These are phyloP conservation scores for Acipenser ruthenus DNA, from an alignment of 2,797 vertebrate species.

Conservation along the genomic window DNA sequence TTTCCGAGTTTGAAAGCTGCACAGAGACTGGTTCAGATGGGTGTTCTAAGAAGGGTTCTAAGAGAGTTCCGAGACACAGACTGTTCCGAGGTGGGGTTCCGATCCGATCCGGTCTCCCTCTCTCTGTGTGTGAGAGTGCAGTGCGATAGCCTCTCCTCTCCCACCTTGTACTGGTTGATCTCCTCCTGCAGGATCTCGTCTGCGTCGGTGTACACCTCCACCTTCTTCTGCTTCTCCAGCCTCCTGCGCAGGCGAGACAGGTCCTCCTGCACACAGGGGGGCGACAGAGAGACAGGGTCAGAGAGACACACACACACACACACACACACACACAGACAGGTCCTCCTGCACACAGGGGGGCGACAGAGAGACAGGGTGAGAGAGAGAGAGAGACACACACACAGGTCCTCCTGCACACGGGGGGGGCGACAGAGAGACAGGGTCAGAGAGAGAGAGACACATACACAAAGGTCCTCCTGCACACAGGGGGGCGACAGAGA, in stretches of 20 bases:
- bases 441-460: background rate
- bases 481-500: background rate
- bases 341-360: background rate
- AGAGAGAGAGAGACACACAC: background rate
- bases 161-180: conserved; percentile 90
- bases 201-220: conserved; percentile 87
- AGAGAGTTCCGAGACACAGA: background rate
- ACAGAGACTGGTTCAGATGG: too few species aligned
- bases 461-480: conserved; percentile 84
- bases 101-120: background rate
- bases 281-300: background rate
- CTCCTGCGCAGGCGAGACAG: conserved; percentile 81
- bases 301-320: background rate
- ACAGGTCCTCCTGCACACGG: conserved; percentile 77
- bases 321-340: background rate
- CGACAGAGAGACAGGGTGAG: background rate
- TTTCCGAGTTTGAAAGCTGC: too few species aligned
- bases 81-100: background rate
- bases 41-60: too few species aligned
- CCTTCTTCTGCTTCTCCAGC: conserved; percentile 90
- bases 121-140: background rate
- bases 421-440: background rate
- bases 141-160: background rate
- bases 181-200: conserved; percentile 92
- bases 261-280: conserved; percentile 66